Evolutionary conservation across 2,797 vertebrate genomes (phyloP).

Genomic region (Aratinga solstitialis): DNA sequence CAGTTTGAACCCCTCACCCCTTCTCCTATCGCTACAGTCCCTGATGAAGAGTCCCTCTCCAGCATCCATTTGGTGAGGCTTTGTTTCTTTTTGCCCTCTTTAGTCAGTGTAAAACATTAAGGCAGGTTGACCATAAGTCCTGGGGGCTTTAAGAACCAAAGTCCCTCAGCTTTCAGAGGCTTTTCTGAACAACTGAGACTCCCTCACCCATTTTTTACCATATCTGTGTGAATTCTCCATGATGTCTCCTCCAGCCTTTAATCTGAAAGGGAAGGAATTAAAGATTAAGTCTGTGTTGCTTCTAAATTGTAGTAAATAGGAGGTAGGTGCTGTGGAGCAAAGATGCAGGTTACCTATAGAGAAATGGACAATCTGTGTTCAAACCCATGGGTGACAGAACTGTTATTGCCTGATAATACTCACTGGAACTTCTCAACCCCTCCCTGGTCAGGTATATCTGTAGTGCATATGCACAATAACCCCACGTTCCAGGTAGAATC

Average conservation of each 20-base stretch:
- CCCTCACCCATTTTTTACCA: not conserved
- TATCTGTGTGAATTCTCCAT: not conserved
- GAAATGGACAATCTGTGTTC: not conserved
- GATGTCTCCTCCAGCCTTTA: not conserved
- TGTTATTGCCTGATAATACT: accelerated
- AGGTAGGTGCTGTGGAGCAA: not conserved
- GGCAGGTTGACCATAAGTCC: not conserved
- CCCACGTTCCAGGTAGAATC: accelerated
- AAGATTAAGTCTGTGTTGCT: not conserved
- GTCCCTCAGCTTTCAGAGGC: not conserved
- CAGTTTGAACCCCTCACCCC: not conserved
- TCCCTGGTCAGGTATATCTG: accelerated
- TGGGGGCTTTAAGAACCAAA: not conserved
- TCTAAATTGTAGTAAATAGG: not conserved
- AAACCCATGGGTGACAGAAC: not conserved
- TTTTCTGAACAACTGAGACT: not conserved
- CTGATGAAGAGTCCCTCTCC: not conserved
- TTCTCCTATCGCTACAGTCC: not conserved
- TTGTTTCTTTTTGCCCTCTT: not conserved
- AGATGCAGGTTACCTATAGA: not conserved
- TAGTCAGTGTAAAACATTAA: not conserved
- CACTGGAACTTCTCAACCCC: accelerated
- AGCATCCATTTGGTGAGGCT: not conserved
- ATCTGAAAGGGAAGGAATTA: not conserved
- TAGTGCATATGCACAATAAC: accelerated